Percentiles rank a stretch among this genome's conserved stretches.
Conservation (phyloP, 1,140 invertebrate species). For the Sinella curviseta region DNA sequence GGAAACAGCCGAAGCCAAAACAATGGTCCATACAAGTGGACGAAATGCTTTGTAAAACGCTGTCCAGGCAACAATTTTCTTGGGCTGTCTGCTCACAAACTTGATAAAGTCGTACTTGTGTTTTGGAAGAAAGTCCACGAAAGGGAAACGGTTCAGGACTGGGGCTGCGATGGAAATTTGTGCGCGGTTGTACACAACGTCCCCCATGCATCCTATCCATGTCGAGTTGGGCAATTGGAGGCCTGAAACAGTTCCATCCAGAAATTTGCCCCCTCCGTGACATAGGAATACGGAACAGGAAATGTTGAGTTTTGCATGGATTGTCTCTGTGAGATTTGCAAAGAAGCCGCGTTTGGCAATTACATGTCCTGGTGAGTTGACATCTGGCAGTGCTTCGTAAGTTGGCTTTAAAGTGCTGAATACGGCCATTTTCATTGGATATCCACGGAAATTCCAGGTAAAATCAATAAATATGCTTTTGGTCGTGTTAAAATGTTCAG, state of each 20-base stretch:
- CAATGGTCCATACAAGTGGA: not conserved
- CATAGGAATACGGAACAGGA: not conserved
- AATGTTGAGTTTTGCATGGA: not conserved
- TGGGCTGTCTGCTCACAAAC: not conserved
- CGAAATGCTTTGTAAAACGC: not conserved
- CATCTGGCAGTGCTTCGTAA: not conserved
- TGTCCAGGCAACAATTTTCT: not conserved
- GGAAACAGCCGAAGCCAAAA: not conserved
- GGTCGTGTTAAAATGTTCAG: not conserved
- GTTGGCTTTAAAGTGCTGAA: slow-evolving; percentile 2
- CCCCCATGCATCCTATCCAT: not conserved
- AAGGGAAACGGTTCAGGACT: not conserved
- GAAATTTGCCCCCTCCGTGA: not conserved
- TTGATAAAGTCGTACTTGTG: slow-evolving; percentile 16
- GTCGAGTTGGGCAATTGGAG: not conserved
- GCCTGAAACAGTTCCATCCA: not conserved
- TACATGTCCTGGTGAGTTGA: not conserved
- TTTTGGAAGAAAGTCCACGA: not conserved
- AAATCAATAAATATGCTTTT: not conserved
- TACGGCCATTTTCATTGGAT: not conserved
- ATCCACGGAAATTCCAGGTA: not conserved
- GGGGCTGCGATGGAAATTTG: not conserved
- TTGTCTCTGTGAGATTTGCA: not conserved
- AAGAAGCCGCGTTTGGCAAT: not conserved
- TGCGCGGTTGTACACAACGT: not conserved